Evolutionary conservation across 2,113 vertebrate species (phyloP), one percentile per base, ranked within the genome.

Genomic region (Spheniscus mendiculus): DNA sequence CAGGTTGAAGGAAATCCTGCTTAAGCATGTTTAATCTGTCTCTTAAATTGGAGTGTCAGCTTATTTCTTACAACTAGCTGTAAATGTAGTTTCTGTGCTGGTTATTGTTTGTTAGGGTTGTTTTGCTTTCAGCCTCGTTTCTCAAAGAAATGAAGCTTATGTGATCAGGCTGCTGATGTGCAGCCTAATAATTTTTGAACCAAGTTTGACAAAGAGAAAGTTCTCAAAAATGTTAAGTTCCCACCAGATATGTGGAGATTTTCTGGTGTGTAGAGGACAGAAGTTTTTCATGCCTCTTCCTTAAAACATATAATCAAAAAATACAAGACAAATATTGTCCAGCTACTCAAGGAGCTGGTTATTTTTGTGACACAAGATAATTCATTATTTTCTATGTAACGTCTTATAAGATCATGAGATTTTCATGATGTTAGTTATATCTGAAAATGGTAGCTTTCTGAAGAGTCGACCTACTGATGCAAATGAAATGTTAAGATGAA

Each of bases 1-100:
- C 56, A 93, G 82, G 69, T 97, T 97, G 96, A 65, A 74, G 53
- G 86, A 91, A 97, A 88, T 97, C 93, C 76, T 96, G 89, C 90
- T 97, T 91, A 93, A 97, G 78, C 93, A 80, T 19, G 32, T 61
- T 96, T 72, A 69, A 58, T 90, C 53, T 90, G 15, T 76, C 87
- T 95, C 71, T 70, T 83, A 89, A 97, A 90, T 77, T 83, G 61
- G 73, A 83, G 25, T 67, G 66, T 26, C n/a, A 44, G 9, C 11
- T 72, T 79, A 29, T 90, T 97, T 86, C 56, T 87, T 56, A 73
- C 6, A 83, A 22, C 29, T 38, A 73, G 40, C 42, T 89, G 3
- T 49, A 77, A 59, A 52, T 80, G n/a, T 22, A 59, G 36, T 78
- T 92, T 90, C 62, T 67, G 32, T 42, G 59, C 2, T 71, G 56